Evolutionary conservation across 1,140 invertebrate species (phyloP), one percentile per base, ranked within the genome.

Genomic region (Bombus picipes): DNA sequence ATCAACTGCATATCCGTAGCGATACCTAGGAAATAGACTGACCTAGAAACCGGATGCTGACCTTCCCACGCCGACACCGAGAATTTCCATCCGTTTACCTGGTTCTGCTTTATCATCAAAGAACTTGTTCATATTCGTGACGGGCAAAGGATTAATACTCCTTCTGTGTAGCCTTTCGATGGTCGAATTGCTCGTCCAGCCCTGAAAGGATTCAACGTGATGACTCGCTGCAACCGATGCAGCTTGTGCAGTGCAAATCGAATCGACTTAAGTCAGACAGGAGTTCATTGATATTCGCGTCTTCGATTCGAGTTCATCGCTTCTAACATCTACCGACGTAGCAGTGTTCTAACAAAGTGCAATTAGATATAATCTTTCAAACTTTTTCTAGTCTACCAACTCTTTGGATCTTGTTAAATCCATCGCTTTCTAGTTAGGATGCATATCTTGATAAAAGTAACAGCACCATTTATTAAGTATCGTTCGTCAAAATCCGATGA

Each of bases 101-200:
- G 83, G 53, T 59, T 85, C 81, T 1, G 88, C 83, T 65, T 81
- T 87, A 62, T 86, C 87, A 73, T 94, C 92, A 82, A 87, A 91
- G 59, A 93, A 92, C 88, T 88, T 91, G 87, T 92, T 92, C 85
- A 89, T 83, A 80, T 92, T 85, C 32, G 80, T 87, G 41, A 86
- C 68, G 59, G 87, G 72, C 32, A 87, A 47, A 71, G 89, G 91
- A 77, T 93, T 83, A 71, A 84, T 82, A 57, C 85, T 83, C 59
- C 78, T 88, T 32, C 83, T 76, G 32, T 88, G 81, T 6, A 92
- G 47, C 76, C 87, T 92, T 70, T 86, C 87, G 79, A 92, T 87
- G 59, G 90, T 83, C n/a, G 92, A 87, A 78, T 90, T 83, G 34
- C 81, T 93, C 71, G 93, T 93, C 93, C 93, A 93, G 47, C 93